These are phyloP conservation scores for Xanthorhoe spadicearia DNA, from an alignment of 2,888 invertebrate genomes.

Conservation along the genomic window DNA sequence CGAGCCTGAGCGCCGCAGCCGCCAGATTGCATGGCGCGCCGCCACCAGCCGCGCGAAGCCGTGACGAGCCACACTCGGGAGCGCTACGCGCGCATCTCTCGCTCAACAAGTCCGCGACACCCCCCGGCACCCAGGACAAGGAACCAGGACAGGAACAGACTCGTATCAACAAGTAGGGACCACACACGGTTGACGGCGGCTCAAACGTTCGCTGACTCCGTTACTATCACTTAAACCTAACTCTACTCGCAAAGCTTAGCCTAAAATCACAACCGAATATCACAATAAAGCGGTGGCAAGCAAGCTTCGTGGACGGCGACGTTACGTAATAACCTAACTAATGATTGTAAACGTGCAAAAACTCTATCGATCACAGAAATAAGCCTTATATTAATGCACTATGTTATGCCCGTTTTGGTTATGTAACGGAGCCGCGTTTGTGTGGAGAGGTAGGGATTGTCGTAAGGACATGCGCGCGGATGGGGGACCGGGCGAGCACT, in stretches of 20 bases:
- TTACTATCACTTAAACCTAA: conserved; percentile 48
- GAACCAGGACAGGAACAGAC: conserved; percentile 56
- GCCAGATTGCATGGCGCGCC: conserved; percentile 89
- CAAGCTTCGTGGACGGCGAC: conserved; percentile 84
- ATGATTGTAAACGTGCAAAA: conserved; percentile 79
- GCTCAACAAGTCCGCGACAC: conserved; percentile 63
- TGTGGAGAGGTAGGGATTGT: conserved; percentile 66
- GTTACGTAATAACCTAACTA: conserved; percentile 81
- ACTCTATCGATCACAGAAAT: conserved; percentile 78
- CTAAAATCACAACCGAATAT: conserved; percentile 84
- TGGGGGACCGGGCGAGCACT: conserved; percentile 78
- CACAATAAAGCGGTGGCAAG: conserved; percentile 82
- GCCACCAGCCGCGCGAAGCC: conserved; percentile 89
- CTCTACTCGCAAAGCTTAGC: conserved; percentile 78
- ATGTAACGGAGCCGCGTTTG: conserved; percentile 79
- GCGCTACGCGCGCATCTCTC: conserved; percentile 74
- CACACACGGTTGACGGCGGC: conserved; percentile 59
- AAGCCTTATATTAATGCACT: conserved; percentile 76
- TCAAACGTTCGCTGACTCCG: conserved; percentile 56
- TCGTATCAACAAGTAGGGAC: conserved; percentile 60
- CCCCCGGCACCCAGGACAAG: conserved; percentile 53
- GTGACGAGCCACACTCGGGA: conserved; percentile 87
- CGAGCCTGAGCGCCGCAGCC: conserved; percentile 85
- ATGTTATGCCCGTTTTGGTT: conserved; percentile 65
- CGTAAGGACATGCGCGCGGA: conserved; percentile 76